Evolutionary conservation across 2,113 vertebrate species (phyloP).

Genomic region (Rhinolophus ferrumequinum): DNA sequence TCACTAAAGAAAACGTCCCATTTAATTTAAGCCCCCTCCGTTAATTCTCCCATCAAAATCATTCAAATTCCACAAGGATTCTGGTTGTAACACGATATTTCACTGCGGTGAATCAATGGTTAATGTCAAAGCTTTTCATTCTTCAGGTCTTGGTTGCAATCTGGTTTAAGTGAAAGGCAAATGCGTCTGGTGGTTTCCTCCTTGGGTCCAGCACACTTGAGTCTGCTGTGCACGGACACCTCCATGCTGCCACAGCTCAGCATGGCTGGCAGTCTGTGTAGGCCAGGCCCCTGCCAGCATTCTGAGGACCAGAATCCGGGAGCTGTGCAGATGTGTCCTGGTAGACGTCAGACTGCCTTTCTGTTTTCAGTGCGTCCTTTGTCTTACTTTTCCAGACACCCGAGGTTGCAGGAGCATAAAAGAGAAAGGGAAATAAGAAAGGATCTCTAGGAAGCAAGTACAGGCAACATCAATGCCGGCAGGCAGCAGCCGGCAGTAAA

Average conservation of each 20-base stretch:
- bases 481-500: not conserved
- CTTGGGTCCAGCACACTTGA: slow-evolving; percentile 32
- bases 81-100: not conserved
- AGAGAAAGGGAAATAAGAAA: not conserved
- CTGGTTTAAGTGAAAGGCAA: slow-evolving; percentile 48
- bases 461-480: not conserved
- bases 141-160: slow-evolving; percentile 39
- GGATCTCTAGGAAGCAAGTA: not conserved
- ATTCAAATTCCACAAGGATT: not conserved
- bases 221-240: slow-evolving; percentile 13
- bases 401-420: not conserved
- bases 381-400: not conserved
- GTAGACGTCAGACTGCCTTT: not conserved
- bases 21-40: slow-evolving; percentile 17
- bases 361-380: not conserved
- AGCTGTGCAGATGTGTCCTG: not conserved
- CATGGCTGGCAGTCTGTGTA: not conserved
- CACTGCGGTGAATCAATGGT: not conserved
- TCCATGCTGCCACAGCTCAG: not conserved
- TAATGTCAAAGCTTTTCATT: not conserved
- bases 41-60: slow-evolving; percentile 12
- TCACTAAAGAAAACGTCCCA: slow-evolving; percentile 47
- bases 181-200: slow-evolving; percentile 60
- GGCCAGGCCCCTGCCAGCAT: not conserved
- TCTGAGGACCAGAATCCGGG: not conserved